A percentile compares a stretch with the other conserved stretches of the same genome.
These are phyloP conservation scores for Drosophila kikkawai DNA, from an alignment of 1,140 invertebrate genomes.

Conservation along the genomic window DNA sequence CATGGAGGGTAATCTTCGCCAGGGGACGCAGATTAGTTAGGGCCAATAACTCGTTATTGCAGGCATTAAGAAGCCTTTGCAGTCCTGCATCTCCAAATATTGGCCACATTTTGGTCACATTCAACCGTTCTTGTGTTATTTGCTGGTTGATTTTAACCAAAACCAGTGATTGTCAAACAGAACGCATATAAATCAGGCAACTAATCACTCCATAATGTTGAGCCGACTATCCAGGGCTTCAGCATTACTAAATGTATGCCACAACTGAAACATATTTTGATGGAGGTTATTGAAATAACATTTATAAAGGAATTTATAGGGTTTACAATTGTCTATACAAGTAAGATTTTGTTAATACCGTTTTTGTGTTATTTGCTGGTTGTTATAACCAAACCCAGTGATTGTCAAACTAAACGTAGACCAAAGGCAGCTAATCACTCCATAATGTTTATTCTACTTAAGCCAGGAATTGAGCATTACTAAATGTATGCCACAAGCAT, in stretches of 20 bases:
- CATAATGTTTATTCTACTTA: constrained; percentile 52
- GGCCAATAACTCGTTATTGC: constrained; percentile 82
- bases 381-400: constrained; percentile 48
- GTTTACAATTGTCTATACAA: too few relatives aligned
- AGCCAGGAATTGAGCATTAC: constrained; percentile 45
- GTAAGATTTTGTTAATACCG: constrained; percentile 11
- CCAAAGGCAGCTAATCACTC: constrained; percentile 47
- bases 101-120: constrained; percentile 55
- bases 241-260: constrained; percentile 46
- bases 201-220: constrained; percentile 56
- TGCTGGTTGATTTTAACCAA: constrained; percentile 34
- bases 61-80: constrained; percentile 47
- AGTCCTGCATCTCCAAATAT: constrained; percentile 80
- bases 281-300: too few relatives aligned
- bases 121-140: constrained; percentile 75
- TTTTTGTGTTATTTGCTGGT: constrained; percentile 75
- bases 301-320: too few relatives aligned
- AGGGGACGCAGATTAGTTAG: constrained; percentile 68
- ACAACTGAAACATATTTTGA: constrained; percentile 12
- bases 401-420: constrained; percentile 82
- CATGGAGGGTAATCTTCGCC: constrained; percentile 67
- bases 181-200: constrained; percentile 62
- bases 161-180: constrained; percentile 78
- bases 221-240: constrained; percentile 27
- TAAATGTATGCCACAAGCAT: constrained; percentile 33